Conservation (phyloP, 2,888 invertebrate genomes). For the Sceliomorpha sp. region DNA sequence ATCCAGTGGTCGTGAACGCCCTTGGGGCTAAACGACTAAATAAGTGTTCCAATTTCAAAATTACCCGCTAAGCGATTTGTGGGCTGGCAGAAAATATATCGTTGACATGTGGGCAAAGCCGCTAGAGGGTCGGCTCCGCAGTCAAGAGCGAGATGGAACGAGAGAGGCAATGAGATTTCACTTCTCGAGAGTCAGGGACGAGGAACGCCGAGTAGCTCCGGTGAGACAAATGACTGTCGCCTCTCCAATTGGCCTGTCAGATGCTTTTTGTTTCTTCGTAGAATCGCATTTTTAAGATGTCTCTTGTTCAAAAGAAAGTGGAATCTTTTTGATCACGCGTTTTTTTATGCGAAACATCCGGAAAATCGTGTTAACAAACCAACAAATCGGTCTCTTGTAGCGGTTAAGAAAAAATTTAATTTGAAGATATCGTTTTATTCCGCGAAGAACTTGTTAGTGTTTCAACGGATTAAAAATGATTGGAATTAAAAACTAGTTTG, state of each 20-base stretch:
- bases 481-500: no score
- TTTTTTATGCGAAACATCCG: no score
- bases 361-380: no score
- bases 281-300: slow-evolving; percentile 36
- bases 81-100: slow-evolving; percentile 78
- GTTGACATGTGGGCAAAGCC: slow-evolving; percentile 75
- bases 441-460: no score
- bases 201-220: slow-evolving; percentile 53
- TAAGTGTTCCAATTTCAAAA: slow-evolving; percentile 80
- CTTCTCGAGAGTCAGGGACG: slow-evolving; percentile 42
- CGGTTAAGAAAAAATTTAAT: no score
- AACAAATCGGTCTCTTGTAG: no score
- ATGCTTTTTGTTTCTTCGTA: slow-evolving; percentile 28
- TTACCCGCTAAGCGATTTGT: slow-evolving; percentile 79
- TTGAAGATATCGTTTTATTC: no score
- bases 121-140: slow-evolving; percentile 57
- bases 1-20: slow-evolving; percentile 63
- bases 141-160: slow-evolving; percentile 34
- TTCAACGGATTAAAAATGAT: no score
- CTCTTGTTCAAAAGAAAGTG: slow-evolving; percentile 9
- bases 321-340: no score
- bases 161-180: slow-evolving; percentile 36
- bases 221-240: slow-evolving; percentile 76
- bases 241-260: slow-evolving; percentile 57
- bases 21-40: slow-evolving; percentile 78